These are phyloP conservation scores for Dioctria linearis DNA, from an alignment of 2,888 invertebrate genomes.

Conservation along the genomic window DNA sequence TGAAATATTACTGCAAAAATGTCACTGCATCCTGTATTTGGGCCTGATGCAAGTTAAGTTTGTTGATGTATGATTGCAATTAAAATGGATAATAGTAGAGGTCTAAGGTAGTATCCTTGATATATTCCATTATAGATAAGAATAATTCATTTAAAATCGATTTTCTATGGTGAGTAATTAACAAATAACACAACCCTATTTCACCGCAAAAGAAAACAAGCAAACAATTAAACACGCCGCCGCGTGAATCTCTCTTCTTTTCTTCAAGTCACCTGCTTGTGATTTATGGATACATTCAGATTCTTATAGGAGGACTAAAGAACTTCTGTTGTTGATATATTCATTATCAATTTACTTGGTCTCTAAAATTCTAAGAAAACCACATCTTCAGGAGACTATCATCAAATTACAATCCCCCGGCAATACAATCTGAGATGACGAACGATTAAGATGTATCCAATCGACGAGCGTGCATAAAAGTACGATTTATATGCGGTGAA, in stretches of 20 bases:
- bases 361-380: slow-evolving; percentile 12
- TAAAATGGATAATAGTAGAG: no score
- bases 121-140: no score
- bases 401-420: slow-evolving; percentile 5
- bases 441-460: not conserved
- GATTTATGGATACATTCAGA: slow-evolving; percentile 14
- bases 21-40: not conserved
- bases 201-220: no score
- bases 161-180: no score
- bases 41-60: not conserved
- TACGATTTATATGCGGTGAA: slow-evolving; percentile 2
- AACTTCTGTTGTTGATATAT: slow-evolving; percentile 13
- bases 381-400: slow-evolving; percentile 6
- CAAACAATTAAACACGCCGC: no score
- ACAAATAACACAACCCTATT: no score
- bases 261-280: not conserved
- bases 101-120: no score
- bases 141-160: no score
- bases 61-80: not conserved
- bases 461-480: not conserved
- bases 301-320: not conserved
- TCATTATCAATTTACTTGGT: slow-evolving; percentile 21
- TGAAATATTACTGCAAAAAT: not conserved
- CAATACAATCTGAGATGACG: not conserved
- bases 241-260: no score